Evolutionary conservation across 2,113 vertebrate species (phyloP).

Genomic region (Anoplopoma fimbria): DNA sequence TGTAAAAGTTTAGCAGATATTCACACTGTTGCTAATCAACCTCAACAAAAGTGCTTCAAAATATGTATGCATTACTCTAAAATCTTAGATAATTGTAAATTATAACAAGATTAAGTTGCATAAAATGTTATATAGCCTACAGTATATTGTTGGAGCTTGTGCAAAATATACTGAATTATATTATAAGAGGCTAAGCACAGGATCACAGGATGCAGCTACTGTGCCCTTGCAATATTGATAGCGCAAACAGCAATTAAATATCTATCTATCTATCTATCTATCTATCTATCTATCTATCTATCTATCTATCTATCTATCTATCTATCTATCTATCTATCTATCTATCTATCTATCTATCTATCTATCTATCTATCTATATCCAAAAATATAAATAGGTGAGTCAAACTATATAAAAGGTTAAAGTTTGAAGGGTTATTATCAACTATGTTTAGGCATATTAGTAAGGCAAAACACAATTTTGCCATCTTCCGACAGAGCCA

Average conservation of each 20-base stretch:
- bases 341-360: no score
- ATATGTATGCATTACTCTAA: not conserved
- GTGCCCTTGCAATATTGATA: not conserved
- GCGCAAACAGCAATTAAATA: not conserved
- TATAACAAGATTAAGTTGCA: constrained; percentile 2
- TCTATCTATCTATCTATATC: no score
- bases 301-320: no score
- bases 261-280: not conserved
- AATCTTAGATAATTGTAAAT: constrained; percentile 30
- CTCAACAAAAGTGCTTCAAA: not conserved
- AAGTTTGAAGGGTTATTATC: not conserved
- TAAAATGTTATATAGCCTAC: not conserved
- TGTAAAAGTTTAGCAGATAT: constrained; percentile 11
- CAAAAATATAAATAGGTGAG: not conserved
- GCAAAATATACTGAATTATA: not conserved
- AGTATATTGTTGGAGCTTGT: not conserved
- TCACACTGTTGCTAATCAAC: not conserved
- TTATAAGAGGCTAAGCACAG: not conserved
- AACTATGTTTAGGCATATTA: not conserved
- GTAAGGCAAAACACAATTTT: not conserved
- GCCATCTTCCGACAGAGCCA: not conserved
- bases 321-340: not conserved
- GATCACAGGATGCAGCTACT: not conserved
- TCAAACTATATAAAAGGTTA: not conserved
- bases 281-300: no score